Evolutionary conservation across 1,140 invertebrate genomes (phyloP).

Genomic region (Aphidius ervi): DNA sequence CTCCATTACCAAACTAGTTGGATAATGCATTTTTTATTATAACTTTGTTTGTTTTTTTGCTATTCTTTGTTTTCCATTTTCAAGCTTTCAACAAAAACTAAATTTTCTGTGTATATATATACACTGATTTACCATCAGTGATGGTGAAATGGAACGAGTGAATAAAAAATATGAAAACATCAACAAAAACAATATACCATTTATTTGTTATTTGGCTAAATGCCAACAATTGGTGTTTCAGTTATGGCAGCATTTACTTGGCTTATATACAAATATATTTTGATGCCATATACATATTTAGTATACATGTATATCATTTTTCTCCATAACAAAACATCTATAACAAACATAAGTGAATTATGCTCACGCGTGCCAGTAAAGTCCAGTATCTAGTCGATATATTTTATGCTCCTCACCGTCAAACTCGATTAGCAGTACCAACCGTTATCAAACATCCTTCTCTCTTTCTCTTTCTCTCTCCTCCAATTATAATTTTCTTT

Average conservation of each 20-base stretch:
- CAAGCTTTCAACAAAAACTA: no score
- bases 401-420: conserved; percentile 36
- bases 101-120: no score
- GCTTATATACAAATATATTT: no score
- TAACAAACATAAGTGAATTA: conserved; percentile 53
- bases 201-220: conserved; percentile 38
- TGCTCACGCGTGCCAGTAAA: conserved; percentile 37
- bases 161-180: conserved; percentile 9
- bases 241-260: conserved; percentile 14
- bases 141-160: neutral
- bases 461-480: neutral
- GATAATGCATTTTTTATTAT: conserved; percentile 1
- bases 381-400: conserved; percentile 16
- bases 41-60: no score
- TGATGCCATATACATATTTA: no score
- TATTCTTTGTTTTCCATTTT: no score
- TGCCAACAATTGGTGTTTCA: conserved; percentile 47
- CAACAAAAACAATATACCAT: conserved; percentile 29
- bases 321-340: conserved; percentile 43
- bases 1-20: conserved; percentile 4
- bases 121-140: neutral
- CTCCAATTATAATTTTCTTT: neutral
- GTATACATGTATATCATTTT: conserved; percentile 32
- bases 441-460: conserved; percentile 7
- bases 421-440: conserved; percentile 35